Evolutionary conservation across 2,888 invertebrate genomes (phyloP).

Genomic region (Mesopsocus fuscifrons): DNA sequence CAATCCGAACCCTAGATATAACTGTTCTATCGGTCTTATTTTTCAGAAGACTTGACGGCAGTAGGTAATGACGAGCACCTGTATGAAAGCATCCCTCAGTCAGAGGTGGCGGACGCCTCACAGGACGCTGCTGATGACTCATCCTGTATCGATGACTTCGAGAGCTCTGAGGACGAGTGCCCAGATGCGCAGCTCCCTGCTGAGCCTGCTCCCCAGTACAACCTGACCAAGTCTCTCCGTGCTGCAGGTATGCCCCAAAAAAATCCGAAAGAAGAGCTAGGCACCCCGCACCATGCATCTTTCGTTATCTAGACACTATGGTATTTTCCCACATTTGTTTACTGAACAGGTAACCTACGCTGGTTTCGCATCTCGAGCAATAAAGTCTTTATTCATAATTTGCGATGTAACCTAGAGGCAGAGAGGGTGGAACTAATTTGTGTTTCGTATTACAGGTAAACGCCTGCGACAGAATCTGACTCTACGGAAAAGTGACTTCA

Average conservation of each 20-base stretch:
- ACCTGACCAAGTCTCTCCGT: slow-evolving; percentile 7
- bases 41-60: slow-evolving; percentile 5
- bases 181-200: slow-evolving; percentile 16
- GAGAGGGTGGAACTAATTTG: too few species aligned
- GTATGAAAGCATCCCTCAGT: neutral
- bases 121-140: slow-evolving; percentile 13
- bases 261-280: too few species aligned
- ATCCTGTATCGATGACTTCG: slow-evolving; percentile 15
- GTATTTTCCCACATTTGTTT: too few species aligned
- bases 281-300: too few species aligned
- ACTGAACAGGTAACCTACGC: too few species aligned
- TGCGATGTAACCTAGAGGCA: too few species aligned
- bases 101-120: neutral
- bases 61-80: slow-evolving; percentile 1
- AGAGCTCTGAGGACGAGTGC: slow-evolving; percentile 16
- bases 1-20: too few species aligned
- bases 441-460: slow-evolving; percentile 2
- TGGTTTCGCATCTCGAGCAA: too few species aligned
- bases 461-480: neutral
- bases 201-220: slow-evolving; percentile 25
- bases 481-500: slow-evolving; percentile 6
- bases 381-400: too few species aligned
- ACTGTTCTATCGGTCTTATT: too few species aligned
- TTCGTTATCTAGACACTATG: too few species aligned
- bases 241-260: slow-evolving; percentile 2